These are phyloP conservation scores for Brachyistius frenatus DNA, from an alignment of 2,113 vertebrate species.

Conservation along the genomic window DNA sequence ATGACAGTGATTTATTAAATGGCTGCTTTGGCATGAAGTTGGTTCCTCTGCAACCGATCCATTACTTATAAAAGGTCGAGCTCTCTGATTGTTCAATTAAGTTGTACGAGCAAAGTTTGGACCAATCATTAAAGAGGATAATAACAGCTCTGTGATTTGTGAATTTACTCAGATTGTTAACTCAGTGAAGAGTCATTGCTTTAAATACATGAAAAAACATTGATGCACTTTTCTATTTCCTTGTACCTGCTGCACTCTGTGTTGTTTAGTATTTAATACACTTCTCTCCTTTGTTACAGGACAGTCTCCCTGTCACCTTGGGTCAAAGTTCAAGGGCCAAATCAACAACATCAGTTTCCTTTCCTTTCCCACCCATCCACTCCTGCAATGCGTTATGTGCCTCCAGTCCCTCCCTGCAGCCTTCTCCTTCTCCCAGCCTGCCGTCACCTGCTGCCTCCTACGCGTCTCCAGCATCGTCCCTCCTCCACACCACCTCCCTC, in stretches of 20 bases:
- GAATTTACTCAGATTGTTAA: too few species aligned
- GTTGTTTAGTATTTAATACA: not conserved
- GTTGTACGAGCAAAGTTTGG: too few species aligned
- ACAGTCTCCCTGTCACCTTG: not conserved
- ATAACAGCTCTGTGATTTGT: too few species aligned
- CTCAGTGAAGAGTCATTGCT: too few species aligned
- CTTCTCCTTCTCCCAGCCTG: not conserved
- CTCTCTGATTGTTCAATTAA: too few species aligned
- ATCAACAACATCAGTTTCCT: not conserved
- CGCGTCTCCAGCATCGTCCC: not conserved
- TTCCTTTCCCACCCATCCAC: not conserved
- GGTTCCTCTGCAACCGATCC: too few species aligned
- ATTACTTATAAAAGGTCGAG: too few species aligned
- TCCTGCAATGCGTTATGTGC: not conserved
- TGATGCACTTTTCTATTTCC: too few species aligned
- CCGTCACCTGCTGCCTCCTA: constrained; percentile 13
- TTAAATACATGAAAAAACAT: too few species aligned
- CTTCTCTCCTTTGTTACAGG: constrained; percentile 49
- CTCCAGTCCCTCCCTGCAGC: not conserved
- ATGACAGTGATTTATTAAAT: too few species aligned
- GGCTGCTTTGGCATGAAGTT: too few species aligned
- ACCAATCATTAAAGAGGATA: too few species aligned
- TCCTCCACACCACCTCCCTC: constrained; percentile 42
- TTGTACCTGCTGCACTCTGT: not conserved
- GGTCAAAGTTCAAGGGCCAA: not conserved